Percentiles rank a stretch among this genome's conserved stretches.
These are phyloP conservation scores for Ornithoptera alexandrae DNA, from an alignment of 2,888 invertebrate species.

Conservation along the genomic window DNA sequence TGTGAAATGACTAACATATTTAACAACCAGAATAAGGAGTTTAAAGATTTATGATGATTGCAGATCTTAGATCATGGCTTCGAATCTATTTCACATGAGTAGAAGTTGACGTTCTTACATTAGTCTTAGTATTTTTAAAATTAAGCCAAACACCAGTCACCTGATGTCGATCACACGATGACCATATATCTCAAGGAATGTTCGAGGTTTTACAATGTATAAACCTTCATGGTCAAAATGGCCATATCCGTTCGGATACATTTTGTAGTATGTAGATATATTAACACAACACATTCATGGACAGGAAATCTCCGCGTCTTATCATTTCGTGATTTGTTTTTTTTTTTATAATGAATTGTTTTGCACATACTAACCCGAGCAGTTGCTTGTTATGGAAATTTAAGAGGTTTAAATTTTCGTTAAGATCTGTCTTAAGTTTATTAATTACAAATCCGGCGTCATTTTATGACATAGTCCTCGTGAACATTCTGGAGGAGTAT, in stretches of 20 bases:
- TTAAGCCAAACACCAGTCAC: too few species aligned
- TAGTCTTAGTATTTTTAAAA: too few species aligned
- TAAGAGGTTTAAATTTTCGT: conserved; percentile 24
- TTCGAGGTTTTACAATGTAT: neutral
- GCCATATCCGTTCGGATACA: conserved; percentile 5
- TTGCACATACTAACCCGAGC: conserved; percentile 68
- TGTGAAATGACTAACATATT: neutral
- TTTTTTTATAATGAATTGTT: conserved; percentile 37
- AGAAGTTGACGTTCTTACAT: too few species aligned
- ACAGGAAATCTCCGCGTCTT: conserved; percentile 55
- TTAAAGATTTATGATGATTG: too few species aligned
- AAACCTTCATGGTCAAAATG: neutral
- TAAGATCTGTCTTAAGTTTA: conserved; percentile 4
- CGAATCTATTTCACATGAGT: too few species aligned
- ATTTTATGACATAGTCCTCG: conserved; percentile 32
- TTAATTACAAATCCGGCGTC: conserved; percentile 17
- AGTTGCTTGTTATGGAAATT: conserved; percentile 18
- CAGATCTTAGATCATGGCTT: too few species aligned
- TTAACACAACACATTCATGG: conserved; percentile 75
- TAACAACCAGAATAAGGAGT: too few species aligned
- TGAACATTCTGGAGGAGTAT: neutral
- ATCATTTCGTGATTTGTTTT: conserved; percentile 39
- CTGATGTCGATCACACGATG: neutral
- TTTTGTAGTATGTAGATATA: conserved; percentile 20
- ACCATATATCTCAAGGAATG: neutral